These are phyloP conservation scores for Taurulus bubalis DNA, from an alignment of 2,113 vertebrate genomes.

Conservation along the genomic window DNA sequence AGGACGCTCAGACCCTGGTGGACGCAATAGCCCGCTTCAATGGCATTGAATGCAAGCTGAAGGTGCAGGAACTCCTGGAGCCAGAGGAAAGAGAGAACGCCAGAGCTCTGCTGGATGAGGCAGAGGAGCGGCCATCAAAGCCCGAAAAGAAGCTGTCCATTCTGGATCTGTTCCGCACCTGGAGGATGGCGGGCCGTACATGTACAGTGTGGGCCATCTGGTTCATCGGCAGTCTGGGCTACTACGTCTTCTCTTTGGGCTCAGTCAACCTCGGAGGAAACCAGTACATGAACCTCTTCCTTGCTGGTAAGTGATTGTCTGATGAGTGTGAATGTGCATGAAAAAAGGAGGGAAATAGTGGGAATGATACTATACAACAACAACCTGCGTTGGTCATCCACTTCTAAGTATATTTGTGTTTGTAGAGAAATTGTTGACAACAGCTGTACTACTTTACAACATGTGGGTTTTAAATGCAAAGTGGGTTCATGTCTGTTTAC, in stretches of 20 bases:
- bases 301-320: slow-evolving; percentile 85
- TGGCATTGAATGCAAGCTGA: slow-evolving; percentile 79
- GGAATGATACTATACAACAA: background rate
- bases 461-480: background rate
- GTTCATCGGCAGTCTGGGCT: slow-evolving; percentile 94
- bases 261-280: slow-evolving; percentile 91
- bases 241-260: slow-evolving; percentile 92
- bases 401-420: background rate
- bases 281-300: slow-evolving; percentile 92
- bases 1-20: slow-evolving; percentile 88
- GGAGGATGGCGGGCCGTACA: slow-evolving; percentile 87
- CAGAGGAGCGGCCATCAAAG: background rate
- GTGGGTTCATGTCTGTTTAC: background rate
- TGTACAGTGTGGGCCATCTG: slow-evolving; percentile 93
- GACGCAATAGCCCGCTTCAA: slow-evolving; percentile 89
- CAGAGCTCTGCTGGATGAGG: slow-evolving; percentile 45
- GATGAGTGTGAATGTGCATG: background rate
- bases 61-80: slow-evolving; percentile 86
- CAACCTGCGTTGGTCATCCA: background rate
- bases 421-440: background rate
- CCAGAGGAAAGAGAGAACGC: slow-evolving; percentile 52
- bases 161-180: slow-evolving; percentile 89
- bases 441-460: background rate
- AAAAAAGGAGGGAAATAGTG: background rate
- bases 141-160: slow-evolving; percentile 85